Conservation (phyloP, 2,888 invertebrate species). For the Marronus borbonicus region DNA sequence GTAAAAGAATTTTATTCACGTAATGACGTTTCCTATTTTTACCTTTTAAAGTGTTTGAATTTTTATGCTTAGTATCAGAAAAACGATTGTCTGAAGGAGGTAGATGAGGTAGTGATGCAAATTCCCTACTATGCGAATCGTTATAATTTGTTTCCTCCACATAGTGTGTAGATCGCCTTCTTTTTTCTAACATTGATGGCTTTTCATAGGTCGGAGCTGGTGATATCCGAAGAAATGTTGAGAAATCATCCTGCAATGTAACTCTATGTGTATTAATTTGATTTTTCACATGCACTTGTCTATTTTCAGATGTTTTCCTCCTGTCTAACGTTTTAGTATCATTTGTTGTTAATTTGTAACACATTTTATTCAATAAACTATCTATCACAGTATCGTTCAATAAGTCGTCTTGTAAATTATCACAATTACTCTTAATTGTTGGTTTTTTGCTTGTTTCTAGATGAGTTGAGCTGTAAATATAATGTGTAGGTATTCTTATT, state of each 20-base stretch:
- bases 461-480: neutral
- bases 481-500: neutral
- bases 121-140: constrained; percentile 57
- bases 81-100: constrained; percentile 48
- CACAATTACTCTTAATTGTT: no score
- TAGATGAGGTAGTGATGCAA: constrained; percentile 63
- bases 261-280: neutral
- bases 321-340: neutral
- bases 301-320: constrained; percentile 7
- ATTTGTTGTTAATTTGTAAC: neutral
- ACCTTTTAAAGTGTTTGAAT: constrained; percentile 8
- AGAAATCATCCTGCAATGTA: constrained; percentile 33
- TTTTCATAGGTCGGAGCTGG: constrained; percentile 46
- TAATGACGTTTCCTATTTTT: constrained; percentile 22
- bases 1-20: constrained; percentile 52
- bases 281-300: neutral
- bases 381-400: constrained; percentile 60
- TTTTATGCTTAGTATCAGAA: constrained; percentile 26
- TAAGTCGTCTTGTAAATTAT: neutral
- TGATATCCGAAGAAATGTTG: constrained; percentile 47
- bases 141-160: constrained; percentile 16
- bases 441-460: no score
- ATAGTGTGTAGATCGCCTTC: constrained; percentile 11
- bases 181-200: constrained; percentile 18
- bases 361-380: constrained; percentile 52